phyloP scores from a whole-genome alignment of 1,140 invertebrate genomes.

The Marisa cornuarietis region DNA sequence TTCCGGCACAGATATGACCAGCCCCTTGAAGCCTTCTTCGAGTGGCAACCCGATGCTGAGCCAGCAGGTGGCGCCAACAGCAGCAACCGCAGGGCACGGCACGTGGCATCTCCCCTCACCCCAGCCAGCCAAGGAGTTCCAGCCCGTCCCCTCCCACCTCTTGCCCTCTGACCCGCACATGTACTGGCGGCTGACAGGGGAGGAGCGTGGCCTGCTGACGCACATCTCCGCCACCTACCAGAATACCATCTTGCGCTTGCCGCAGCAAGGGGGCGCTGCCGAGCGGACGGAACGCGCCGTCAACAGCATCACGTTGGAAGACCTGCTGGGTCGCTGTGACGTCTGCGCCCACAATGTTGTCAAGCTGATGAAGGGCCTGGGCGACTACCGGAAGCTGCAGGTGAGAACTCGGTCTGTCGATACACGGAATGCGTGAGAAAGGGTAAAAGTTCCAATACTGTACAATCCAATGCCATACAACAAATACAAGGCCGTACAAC shows the following conservation, averaged over 20 bases:
- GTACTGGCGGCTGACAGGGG: conserved; percentile 23
- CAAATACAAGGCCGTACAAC: too few species aligned
- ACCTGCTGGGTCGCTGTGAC: conserved; percentile 20
- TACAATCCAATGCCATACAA: too few species aligned
- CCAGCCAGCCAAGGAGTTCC: background rate
- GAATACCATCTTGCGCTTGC: conserved; percentile 21
- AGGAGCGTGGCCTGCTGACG: conserved; percentile 17
- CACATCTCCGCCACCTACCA: conserved; percentile 22
- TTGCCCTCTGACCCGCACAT: conserved; percentile 24
- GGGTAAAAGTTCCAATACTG: too few species aligned
- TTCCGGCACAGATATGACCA: background rate
- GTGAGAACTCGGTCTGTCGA: background rate
- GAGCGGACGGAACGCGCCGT: conserved; percentile 10
- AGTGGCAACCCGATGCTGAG: too few species aligned
- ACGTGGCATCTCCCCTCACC: too few species aligned
- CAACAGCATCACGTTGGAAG: conserved; percentile 20
- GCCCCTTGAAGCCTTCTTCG: background rate
- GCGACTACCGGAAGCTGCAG: conserved; percentile 20
- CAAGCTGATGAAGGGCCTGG: conserved; percentile 20
- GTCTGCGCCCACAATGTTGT: conserved; percentile 23
- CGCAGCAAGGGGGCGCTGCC: conserved; percentile 10
- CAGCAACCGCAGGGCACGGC: background rate
- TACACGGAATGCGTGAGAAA: too few species aligned
- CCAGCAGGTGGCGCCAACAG: background rate
- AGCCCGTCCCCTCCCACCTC: background rate